phyloP scores from a whole-genome alignment of 2,797 vertebrate species.

The Mormyrus proboscirostris region DNA sequence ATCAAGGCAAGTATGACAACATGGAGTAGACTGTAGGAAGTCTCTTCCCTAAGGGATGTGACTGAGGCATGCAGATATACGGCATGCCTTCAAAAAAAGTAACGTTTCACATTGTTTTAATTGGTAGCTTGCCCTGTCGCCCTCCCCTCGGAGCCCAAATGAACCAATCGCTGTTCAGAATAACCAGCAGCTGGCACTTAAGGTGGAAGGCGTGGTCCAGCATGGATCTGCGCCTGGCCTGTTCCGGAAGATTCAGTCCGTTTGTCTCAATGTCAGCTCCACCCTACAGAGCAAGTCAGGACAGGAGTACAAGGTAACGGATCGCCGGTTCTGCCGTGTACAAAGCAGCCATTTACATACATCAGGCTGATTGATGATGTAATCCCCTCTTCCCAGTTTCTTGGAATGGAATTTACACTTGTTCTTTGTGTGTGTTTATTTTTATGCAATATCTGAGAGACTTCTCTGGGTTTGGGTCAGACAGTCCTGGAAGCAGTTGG shows the following conservation, averaged over 20 bases:
- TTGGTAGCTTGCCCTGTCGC: constrained; percentile 83
- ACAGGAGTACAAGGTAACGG: constrained; percentile 81
- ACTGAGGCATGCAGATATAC: not conserved
- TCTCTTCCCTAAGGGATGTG: not conserved
- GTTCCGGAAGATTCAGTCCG: constrained; percentile 91
- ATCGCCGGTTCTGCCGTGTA: not conserved
- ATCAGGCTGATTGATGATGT: not conserved
- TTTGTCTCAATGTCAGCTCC: constrained; percentile 88
- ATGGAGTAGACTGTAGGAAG: not conserved
- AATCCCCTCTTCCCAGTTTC: not conserved
- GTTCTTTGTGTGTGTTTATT: not conserved
- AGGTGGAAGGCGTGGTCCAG: constrained; percentile 96
- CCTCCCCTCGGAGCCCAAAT: constrained; percentile 81
- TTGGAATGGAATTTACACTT: constrained; percentile 3
- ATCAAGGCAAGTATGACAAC: constrained; percentile 74
- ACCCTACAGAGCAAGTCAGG: constrained; percentile 84
- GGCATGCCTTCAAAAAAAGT: not conserved
- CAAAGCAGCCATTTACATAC: not conserved
- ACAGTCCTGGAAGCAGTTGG: not conserved
- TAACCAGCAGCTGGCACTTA: constrained; percentile 87
- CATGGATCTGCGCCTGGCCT: constrained; percentile 88
- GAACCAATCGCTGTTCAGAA: constrained; percentile 92
- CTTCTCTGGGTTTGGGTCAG: not conserved
- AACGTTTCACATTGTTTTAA: constrained; percentile 22
- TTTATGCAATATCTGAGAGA: not conserved